phyloP scores from a whole-genome alignment of 2,888 invertebrate genomes.

The Eupithecia dodoneata region DNA sequence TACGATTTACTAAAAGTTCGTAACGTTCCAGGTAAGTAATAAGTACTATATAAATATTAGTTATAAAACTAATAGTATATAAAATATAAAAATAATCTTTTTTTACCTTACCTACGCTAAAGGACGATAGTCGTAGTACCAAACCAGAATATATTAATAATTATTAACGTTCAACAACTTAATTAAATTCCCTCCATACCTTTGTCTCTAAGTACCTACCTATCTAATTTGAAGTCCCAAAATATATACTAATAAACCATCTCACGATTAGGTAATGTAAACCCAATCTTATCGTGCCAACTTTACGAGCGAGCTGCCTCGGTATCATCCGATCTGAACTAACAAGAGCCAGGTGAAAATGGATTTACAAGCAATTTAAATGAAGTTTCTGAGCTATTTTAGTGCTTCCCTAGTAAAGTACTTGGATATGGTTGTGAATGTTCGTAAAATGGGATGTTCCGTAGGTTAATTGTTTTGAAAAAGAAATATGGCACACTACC shows the following conservation, averaged over 20 bases:
- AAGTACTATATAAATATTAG: background rate
- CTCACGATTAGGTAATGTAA: slow-evolving; percentile 5
- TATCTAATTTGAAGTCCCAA: slow-evolving; percentile 5
- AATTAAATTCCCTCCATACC: background rate
- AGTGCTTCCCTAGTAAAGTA: background rate
- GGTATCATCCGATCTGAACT: slow-evolving; percentile 19
- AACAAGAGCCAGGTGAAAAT: slow-evolving; percentile 44
- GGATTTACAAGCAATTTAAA: slow-evolving; percentile 42
- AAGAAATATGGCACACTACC: background rate
- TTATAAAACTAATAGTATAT: too few species aligned
- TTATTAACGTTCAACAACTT: background rate
- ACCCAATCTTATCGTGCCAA: slow-evolving; percentile 14
- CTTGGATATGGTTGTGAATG: background rate
- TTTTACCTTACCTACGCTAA: background rate
- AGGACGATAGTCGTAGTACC: background rate
- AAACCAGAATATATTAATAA: background rate
- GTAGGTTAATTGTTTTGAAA: background rate
- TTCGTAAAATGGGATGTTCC: background rate
- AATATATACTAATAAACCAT: slow-evolving; percentile 23
- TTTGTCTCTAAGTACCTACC: background rate
- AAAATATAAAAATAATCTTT: too few species aligned
- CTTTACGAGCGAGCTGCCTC: slow-evolving; percentile 20
- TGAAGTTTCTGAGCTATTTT: slow-evolving; percentile 10
- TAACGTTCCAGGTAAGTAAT: background rate
- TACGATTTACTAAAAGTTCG: background rate